These are phyloP conservation scores for Pristionchus mayeri DNA, from an alignment of 2,888 invertebrate genomes.

Conservation along the genomic window DNA sequence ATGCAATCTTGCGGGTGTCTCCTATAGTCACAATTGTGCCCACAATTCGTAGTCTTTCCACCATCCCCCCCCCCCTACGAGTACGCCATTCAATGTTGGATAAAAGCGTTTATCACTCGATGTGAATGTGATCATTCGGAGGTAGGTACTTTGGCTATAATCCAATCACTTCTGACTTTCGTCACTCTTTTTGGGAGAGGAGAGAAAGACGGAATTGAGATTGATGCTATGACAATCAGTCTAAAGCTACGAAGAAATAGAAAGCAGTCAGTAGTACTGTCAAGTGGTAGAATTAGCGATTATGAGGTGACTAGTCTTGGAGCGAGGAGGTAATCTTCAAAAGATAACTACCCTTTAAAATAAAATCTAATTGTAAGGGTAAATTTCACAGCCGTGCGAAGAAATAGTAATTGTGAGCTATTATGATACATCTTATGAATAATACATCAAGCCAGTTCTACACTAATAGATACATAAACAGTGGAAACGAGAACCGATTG, in stretches of 20 bases:
- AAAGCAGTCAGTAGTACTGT: slow-evolving; percentile 21
- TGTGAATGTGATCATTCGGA: slow-evolving; percentile 2
- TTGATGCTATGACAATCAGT: too few relatives aligned
- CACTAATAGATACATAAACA: not conserved
- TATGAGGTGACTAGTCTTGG: not conserved
- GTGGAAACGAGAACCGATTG: not conserved
- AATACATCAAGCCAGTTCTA: not conserved
- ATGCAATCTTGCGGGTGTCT: not conserved
- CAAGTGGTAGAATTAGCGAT: not conserved
- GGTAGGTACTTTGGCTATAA: not conserved
- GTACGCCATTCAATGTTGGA: slow-evolving; percentile 23
- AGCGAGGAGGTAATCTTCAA: not conserved
- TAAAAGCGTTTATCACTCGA: slow-evolving; percentile 22
- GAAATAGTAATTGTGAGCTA: too few relatives aligned
- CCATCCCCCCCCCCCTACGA: not conserved
- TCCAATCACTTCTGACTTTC: not conserved
- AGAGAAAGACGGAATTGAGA: not conserved
- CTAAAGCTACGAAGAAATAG: slow-evolving; percentile 1
- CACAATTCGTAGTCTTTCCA: slow-evolving; percentile 21
- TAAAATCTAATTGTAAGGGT: too few relatives aligned
- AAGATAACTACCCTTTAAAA: too few relatives aligned
- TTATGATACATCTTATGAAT: not conserved
- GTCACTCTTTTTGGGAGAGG: not conserved
- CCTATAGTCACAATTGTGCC: not conserved
- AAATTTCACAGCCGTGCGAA: too few relatives aligned